Conservation (phyloP, 2,113 vertebrate genomes). For the Tachuris rubrigastra region DNA sequence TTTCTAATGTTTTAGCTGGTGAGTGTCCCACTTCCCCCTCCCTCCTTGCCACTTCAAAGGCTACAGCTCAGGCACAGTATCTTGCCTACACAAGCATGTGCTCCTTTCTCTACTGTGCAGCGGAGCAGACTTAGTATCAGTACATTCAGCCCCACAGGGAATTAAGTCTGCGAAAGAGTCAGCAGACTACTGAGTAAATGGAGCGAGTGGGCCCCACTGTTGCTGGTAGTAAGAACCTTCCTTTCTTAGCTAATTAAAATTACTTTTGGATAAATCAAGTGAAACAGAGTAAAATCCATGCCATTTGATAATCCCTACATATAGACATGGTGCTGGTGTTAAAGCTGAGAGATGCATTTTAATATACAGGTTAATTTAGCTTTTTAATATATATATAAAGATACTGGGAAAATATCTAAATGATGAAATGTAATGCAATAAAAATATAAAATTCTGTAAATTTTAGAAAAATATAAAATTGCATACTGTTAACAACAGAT, state of each 20-base stretch:
- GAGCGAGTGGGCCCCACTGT: neutral
- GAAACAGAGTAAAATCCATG: neutral
- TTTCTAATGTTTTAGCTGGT: neutral
- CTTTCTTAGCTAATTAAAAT: neutral
- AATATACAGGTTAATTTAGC: neutral
- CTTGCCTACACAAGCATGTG: accelerated
- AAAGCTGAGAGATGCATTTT: neutral
- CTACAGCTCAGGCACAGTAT: neutral
- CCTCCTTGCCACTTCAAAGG: neutral
- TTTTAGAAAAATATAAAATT: neutral
- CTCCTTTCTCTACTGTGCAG: neutral
- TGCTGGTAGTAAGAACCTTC: neutral
- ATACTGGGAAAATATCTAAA: neutral
- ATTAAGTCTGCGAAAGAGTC: neutral
- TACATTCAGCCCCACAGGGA: neutral
- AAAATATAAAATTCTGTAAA: neutral
- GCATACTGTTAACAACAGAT: neutral
- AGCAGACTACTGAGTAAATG: neutral
- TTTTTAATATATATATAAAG: neutral
- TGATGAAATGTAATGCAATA: neutral
- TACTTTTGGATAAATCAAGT: neutral
- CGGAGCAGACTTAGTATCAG: neutral
- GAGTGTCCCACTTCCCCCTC: neutral
- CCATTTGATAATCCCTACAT: neutral
- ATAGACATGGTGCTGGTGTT: neutral